Evolutionary conservation across 2,797 vertebrate genomes (phyloP).

Genomic region (Urophycis tenuis): DNA sequence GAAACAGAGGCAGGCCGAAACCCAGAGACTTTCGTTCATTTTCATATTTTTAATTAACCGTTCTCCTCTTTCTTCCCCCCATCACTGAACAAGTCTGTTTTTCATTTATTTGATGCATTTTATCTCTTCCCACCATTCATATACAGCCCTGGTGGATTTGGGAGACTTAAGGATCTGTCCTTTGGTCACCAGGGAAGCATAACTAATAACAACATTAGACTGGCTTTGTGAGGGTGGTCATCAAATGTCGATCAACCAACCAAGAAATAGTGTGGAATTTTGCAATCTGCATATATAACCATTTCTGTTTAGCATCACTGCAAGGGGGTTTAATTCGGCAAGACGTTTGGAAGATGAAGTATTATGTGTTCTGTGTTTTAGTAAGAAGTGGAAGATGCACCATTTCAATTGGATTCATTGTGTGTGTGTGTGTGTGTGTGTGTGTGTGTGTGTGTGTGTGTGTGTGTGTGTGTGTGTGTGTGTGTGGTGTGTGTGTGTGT

Average conservation of each 20-base stretch:
- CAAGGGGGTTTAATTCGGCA: constrained; percentile 4
- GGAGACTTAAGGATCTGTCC: constrained; percentile 67
- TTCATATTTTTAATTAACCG: constrained; percentile 78
- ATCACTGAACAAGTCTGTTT: constrained; percentile 57
- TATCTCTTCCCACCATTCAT: constrained; percentile 74
- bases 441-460: constrained; percentile 6
- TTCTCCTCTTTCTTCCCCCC: constrained; percentile 54
- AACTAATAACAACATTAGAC: constrained; percentile 78
- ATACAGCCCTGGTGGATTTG: constrained; percentile 61
- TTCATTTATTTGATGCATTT: constrained; percentile 65
- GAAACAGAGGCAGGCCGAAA: constrained; percentile 52
- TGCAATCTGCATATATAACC: constrained; percentile 71
- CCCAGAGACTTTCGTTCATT: constrained; percentile 70
- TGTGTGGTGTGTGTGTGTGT: too few species aligned
- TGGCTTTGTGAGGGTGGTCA: constrained; percentile 66
- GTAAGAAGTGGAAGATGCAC: background rate
- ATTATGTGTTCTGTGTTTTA: constrained; percentile 16
- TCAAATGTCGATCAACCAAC: constrained; percentile 73
- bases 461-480: constrained; percentile 21
- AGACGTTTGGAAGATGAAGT: constrained; percentile 28
- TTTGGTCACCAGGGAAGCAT: constrained; percentile 74
- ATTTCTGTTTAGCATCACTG: constrained; percentile 36
- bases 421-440: too few species aligned
- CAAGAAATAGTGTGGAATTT: constrained; percentile 75
- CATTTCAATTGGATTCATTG: background rate